A percentile compares a stretch with the other conserved stretches of the same genome.
Evolutionary conservation across 2,888 invertebrate genomes (phyloP).

Genomic region (Cerastis rubricosa): DNA sequence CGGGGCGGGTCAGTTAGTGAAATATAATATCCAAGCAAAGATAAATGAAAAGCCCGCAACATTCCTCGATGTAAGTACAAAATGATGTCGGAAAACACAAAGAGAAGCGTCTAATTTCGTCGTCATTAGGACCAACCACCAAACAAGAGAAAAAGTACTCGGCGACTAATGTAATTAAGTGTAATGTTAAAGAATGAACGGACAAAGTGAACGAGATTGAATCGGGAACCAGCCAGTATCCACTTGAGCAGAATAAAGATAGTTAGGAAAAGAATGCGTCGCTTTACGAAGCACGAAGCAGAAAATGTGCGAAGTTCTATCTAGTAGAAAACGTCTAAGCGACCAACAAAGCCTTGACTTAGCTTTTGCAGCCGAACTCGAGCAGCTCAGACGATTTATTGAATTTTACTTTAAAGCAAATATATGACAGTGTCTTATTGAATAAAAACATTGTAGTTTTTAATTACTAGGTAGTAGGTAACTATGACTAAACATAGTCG

Average conservation of each 20-base stretch:
- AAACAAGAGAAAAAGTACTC: constrained; percentile 32
- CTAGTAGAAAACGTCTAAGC: constrained; percentile 49
- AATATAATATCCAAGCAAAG: constrained; percentile 23
- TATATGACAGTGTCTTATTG: constrained; percentile 8
- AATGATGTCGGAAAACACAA: constrained; percentile 14
- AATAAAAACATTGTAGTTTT: neutral
- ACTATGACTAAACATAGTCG: neutral
- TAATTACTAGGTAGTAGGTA: neutral
- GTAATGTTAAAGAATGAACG: constrained; percentile 39
- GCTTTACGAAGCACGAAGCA: constrained; percentile 46
- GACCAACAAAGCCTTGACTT: constrained; percentile 57
- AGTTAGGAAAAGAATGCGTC: constrained; percentile 51
- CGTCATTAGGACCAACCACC: constrained; percentile 32
- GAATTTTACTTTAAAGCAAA: constrained; percentile 38
- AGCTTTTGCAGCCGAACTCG: constrained; percentile 50
- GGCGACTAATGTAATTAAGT: constrained; percentile 55
- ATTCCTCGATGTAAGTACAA: constrained; percentile 1
- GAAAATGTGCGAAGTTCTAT: constrained; percentile 50
- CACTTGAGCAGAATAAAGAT: constrained; percentile 50
- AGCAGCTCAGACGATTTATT: constrained; percentile 26
- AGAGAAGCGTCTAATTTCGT: constrained; percentile 34
- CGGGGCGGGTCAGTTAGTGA: constrained; percentile 11
- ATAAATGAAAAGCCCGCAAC: neutral
- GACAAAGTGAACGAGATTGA: constrained; percentile 48
- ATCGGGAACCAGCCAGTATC: constrained; percentile 40